Percentiles rank a stretch among this genome's conserved stretches.
These are phyloP conservation scores for Caiman crocodilus DNA, from an alignment of 2,797 vertebrate species.

Conservation along the genomic window DNA sequence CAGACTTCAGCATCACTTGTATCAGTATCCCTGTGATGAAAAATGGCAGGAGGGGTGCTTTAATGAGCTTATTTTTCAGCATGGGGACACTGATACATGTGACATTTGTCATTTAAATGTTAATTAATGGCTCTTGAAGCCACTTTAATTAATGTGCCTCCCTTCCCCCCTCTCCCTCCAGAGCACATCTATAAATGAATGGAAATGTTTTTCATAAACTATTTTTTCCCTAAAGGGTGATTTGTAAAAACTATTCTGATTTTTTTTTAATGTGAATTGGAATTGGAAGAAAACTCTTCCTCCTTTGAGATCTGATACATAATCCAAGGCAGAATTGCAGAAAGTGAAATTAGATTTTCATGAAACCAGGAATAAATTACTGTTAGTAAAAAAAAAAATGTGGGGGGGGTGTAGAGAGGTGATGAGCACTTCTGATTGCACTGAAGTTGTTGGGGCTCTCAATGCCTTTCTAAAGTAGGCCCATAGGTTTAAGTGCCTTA, in stretches of 20 bases:
- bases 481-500: constrained; percentile 26
- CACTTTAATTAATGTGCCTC: too few relatives aligned
- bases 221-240: neutral
- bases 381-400: neutral
- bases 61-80: too few relatives aligned
- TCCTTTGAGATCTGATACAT: neutral
- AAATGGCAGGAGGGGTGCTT: too few relatives aligned
- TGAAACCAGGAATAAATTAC: too few relatives aligned
- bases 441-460: constrained; percentile 15
- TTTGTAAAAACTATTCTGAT: neutral
- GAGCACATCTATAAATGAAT: neutral
- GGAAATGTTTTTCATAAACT: neutral
- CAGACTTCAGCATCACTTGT: too few relatives aligned
- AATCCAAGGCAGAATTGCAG: neutral
- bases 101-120: too few relatives aligned
- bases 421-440: neutral
- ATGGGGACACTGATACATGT: too few relatives aligned
- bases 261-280: neutral
- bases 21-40: too few relatives aligned
- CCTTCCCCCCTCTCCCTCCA: too few relatives aligned
- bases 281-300: neutral
- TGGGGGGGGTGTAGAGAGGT: neutral
- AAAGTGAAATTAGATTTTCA: neutral
- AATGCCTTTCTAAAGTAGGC: neutral
- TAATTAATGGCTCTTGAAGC: too few relatives aligned